These are phyloP conservation scores for Xenus cinereus DNA, from an alignment of 2,113 vertebrate species.

Conservation along the genomic window DNA sequence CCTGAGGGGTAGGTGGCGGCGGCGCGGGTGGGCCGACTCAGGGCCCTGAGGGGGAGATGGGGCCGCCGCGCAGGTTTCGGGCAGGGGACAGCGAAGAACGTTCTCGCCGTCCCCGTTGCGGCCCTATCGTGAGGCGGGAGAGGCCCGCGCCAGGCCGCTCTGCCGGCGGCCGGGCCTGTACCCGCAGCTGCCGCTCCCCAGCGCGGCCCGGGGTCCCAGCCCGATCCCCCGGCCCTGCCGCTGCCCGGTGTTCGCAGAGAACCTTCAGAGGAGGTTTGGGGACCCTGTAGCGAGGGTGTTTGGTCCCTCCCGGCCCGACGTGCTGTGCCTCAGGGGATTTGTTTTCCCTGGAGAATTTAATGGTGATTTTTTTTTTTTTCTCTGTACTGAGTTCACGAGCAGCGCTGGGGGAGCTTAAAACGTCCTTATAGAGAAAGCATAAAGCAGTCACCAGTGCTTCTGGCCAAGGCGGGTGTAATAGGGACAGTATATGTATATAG, in stretches of 20 bases:
- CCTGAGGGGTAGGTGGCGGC: rapidly evolving
- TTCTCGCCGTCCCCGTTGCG: too few relatives aligned
- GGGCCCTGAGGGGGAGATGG: neutral
- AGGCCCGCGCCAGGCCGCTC: neutral
- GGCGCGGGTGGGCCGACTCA: rapidly evolving
- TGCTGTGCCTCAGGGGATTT: rapidly evolving
- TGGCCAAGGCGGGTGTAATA: neutral
- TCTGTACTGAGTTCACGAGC: rapidly evolving
- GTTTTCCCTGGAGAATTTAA: neutral
- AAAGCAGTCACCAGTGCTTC: neutral
- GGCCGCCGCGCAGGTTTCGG: neutral
- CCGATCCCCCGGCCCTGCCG: too few relatives aligned
- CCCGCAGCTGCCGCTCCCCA: neutral
- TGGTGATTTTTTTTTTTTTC: too few relatives aligned
- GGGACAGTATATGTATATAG: too few relatives aligned
- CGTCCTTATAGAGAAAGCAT: rapidly evolving
- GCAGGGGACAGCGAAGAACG: rapidly evolving
- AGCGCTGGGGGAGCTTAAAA: neutral
- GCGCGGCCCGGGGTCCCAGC: neutral
- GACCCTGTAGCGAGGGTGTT: rapidly evolving
- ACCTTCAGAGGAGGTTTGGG: neutral
- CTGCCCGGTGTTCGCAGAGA: neutral
- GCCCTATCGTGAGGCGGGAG: neutral
- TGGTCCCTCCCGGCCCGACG: rapidly evolving
- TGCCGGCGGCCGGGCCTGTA: neutral